Evolutionary conservation across 2,113 vertebrate species (phyloP), one percentile per base, ranked within the genome.

Genomic region (Spea multiplicata): DNA sequence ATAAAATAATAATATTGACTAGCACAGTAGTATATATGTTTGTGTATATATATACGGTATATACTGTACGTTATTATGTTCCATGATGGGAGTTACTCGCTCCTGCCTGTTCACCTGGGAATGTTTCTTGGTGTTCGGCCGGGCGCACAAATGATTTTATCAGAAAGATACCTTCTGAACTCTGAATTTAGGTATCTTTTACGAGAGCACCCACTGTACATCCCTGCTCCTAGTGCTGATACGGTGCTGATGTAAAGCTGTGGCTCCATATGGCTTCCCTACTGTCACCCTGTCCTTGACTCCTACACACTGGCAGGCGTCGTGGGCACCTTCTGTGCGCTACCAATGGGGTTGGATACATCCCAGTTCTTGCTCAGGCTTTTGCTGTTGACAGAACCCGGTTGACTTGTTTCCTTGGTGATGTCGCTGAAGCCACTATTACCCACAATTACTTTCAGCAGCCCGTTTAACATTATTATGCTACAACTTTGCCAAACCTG

Each of bases 331-430:
- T 52, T 30, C 30, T 73, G 61, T 47, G 8, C 64, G 59, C 77
- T 66, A 61, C 62, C 47, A 30, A 30, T 30, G 30, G 30, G 30
- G 30, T 61, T 79, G 70, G 62, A 79, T 59, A 70, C 17, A 9
- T 53, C 77, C 77, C 61, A 79, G 67, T 73, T 66, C 57, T 55
- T 44, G 44, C 48, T 45, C 13, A 6, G 53, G 30, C 59, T 57
- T n/a, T 65, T 65, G 13, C 12, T 61, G 55, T 73, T 79, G 70
- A 57, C 49, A 44, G 76, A 57, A n/a, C 30, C 62, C 49, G 44
- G 61, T 73, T 73, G 77, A 79, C 77, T 79, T 67, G 77, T 79
- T 79, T 79, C 77, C 77, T 66, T 73, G 77, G 77, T 59, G 70
- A 79, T 71, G 46, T 30, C 30, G 30, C 30, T 16, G 67, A 78